Evolutionary conservation across 2,888 invertebrate genomes (phyloP), one percentile per base, ranked within the genome.

Genomic region (Loripinus fragilis): DNA sequence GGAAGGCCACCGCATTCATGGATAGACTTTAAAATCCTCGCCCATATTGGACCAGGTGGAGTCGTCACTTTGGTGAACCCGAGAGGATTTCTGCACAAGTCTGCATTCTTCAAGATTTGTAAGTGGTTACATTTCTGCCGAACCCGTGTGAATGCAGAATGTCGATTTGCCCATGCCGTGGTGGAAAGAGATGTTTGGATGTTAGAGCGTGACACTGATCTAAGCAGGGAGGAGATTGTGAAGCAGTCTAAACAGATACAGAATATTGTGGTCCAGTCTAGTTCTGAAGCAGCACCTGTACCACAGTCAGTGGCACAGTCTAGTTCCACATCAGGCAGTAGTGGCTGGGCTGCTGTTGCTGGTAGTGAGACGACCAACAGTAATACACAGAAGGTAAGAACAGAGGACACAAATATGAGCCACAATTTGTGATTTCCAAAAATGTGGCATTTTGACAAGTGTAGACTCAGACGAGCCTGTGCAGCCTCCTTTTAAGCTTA

Each of bases 131-230:
- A 90, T 65, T 92, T 84, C 74, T 92, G 92, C 76, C 69, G 76
- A 5, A 81, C 81, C 20, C 73, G 83, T 38, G 68, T 87, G 8
- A 83, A 80, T 64, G 87, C 83, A 2, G 84, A 84, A 17, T 92
- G 92, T 78, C 68, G 83, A 17, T 90, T 89, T 85, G 91, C 91
- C 2, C 91, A 93, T 82, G 91, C 92, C 72, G 50, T 88, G 68
- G 86, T 92, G 8, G 93, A 93, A 76, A 82, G 91, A 25, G 92
- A 91, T 76, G 87, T 92, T 2, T 93, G 93, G 93, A 88, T 91
- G 88, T 45, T 91, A 55, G 92, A 92, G 75, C 79, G 92, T 35
- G 92, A 92, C 73, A 85, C 84, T 25, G 85, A 83, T 0, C 77
- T 91, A 17, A 83, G 83, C 15, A 80, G 89, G 30, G 88, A 89